phyloP scores from a whole-genome alignment of 1,140 invertebrate genomes.

The Drosophila kepulauana region DNA sequence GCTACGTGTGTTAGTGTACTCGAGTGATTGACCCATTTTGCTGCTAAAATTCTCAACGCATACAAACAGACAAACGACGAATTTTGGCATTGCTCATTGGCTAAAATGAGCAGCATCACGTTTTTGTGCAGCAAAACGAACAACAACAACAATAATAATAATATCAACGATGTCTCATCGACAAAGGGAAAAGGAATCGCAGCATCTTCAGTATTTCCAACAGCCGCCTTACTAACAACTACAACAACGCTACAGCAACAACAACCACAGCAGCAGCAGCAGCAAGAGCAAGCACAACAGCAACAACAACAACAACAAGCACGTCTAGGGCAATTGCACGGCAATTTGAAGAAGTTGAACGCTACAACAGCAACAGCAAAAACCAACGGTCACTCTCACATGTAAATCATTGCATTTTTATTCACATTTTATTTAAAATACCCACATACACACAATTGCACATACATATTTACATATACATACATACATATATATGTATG shows the following conservation, averaged over 20 bases:
- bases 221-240: constrained; percentile 58
- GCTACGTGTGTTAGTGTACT: neutral
- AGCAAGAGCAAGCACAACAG: neutral
- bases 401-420: constrained; percentile 78
- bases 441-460: constrained; percentile 7
- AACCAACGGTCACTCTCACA: constrained; percentile 71
- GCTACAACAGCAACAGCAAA: constrained; percentile 57
- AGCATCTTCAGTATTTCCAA: constrained; percentile 46
- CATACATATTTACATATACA: neutral
- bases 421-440: constrained; percentile 47
- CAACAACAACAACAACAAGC: constrained; percentile 38
- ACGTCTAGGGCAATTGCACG: constrained; percentile 42
- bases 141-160: constrained; percentile 42
- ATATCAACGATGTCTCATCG: constrained; percentile 45
- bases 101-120: constrained; percentile 76
- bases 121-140: constrained; percentile 76
- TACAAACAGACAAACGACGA: constrained; percentile 2
- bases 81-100: constrained; percentile 32
- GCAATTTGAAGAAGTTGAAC: constrained; percentile 63
- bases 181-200: constrained; percentile 47
- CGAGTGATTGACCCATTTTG: constrained; percentile 50
- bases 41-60: constrained; percentile 27
- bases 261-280: constrained; percentile 32
- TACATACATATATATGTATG: neutral
- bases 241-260: constrained; percentile 24